Conservation (phyloP, 2,113 vertebrate genomes). For the Kryptolebias marmoratus region DNA sequence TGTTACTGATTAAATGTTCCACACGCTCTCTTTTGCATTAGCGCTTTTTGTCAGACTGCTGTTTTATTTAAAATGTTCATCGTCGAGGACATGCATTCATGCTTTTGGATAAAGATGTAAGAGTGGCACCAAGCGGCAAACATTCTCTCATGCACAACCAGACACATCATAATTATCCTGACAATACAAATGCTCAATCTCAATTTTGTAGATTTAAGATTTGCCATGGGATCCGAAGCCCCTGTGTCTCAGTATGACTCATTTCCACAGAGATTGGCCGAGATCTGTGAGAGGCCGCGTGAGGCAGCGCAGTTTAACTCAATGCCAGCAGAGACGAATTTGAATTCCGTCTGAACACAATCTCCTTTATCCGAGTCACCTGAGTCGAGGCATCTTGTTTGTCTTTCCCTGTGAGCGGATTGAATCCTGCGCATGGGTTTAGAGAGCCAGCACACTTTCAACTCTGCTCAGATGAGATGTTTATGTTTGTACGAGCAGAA, state of each 20-base stretch:
- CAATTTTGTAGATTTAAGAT: constrained; percentile 25
- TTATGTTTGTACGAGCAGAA: constrained; percentile 41
- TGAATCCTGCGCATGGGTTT: constrained; percentile 47
- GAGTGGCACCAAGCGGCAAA: constrained; percentile 25
- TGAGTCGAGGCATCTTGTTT: constrained; percentile 73
- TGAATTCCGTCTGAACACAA: constrained; percentile 56
- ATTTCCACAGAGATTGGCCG: constrained; percentile 24
- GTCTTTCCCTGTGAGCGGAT: constrained; percentile 54
- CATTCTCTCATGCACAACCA: constrained; percentile 32
- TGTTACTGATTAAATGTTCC: too few relatives aligned
- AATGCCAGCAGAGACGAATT: constrained; percentile 37
- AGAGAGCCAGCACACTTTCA: constrained; percentile 54
- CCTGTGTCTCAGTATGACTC: constrained; percentile 46
- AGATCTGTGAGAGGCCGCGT: constrained; percentile 31
- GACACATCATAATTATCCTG: constrained; percentile 41
- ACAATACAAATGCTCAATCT: constrained; percentile 15
- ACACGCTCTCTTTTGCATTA: too few relatives aligned
- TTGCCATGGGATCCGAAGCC: constrained; percentile 20
- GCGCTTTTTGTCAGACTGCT: too few relatives aligned
- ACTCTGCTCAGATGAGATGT: constrained; percentile 70
- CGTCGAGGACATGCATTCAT: constrained; percentile 4
- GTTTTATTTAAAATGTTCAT: background rate
- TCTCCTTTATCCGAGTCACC: constrained; percentile 64
- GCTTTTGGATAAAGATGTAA: constrained; percentile 15
- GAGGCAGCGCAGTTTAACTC: constrained; percentile 24